Evolutionary conservation across 2,113 vertebrate genomes (phyloP).

Genomic region (Bettongia penicillata): DNA sequence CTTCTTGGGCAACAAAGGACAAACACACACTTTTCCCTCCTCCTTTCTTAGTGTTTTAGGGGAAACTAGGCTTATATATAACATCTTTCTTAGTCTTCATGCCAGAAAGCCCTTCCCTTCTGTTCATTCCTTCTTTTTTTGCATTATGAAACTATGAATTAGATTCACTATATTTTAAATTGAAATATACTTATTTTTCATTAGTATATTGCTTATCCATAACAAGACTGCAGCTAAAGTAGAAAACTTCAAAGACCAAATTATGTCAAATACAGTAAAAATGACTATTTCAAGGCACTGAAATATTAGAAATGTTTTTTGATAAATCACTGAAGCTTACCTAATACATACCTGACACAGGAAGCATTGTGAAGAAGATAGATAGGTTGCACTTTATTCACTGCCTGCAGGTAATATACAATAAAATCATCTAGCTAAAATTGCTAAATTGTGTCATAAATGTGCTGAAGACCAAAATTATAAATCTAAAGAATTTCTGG

Average conservation of each 20-base stretch:
- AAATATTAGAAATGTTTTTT: slow-evolving; percentile 47
- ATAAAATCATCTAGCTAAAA: slow-evolving; percentile 51
- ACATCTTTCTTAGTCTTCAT: background rate
- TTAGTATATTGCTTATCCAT: slow-evolving; percentile 42
- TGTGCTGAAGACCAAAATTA: slow-evolving; percentile 40
- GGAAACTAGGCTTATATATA: background rate
- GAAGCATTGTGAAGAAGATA: slow-evolving; percentile 39
- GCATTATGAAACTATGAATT: slow-evolving; percentile 40
- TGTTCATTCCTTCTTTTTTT: slow-evolving; percentile 53
- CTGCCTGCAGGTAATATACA: slow-evolving; percentile 40
- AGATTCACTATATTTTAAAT: slow-evolving; percentile 42
- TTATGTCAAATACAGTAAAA: slow-evolving; percentile 44
- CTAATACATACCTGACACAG: slow-evolving; percentile 22
- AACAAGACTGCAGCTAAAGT: slow-evolving; percentile 44
- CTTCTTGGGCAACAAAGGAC: too few species aligned
- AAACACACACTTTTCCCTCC: background rate
- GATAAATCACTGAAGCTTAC: slow-evolving; percentile 30
- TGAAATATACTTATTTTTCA: slow-evolving; percentile 48
- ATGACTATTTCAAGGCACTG: slow-evolving; percentile 46
- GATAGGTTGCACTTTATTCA: background rate
- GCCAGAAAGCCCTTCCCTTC: background rate
- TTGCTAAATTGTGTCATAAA: slow-evolving; percentile 35
- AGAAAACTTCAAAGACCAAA: slow-evolving; percentile 51
- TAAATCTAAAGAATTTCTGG: slow-evolving; percentile 49
- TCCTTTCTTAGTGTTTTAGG: background rate